Percentiles rank a stretch among this genome's conserved stretches.
Evolutionary conservation across 2,797 vertebrate genomes (phyloP).

Genomic region (Lutjanus argentimaculatus): DNA sequence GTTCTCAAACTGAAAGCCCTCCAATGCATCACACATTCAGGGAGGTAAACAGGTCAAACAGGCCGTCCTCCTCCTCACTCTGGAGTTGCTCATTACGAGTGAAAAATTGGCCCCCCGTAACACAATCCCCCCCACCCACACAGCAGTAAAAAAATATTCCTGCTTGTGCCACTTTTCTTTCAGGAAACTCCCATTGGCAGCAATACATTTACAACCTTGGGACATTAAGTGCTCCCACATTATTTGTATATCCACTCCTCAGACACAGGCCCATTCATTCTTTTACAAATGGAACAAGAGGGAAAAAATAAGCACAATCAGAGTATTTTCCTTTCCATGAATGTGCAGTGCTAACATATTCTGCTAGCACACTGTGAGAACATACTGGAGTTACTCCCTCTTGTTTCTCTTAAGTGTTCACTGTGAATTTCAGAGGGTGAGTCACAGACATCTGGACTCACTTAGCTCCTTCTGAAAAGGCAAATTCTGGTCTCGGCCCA

Average conservation of each 20-base stretch:
- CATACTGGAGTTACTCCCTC: constrained; percentile 39
- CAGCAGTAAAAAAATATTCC: constrained; percentile 50
- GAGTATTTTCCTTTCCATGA: constrained; percentile 74
- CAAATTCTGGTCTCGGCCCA: constrained; percentile 56
- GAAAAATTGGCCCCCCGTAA: constrained; percentile 61
- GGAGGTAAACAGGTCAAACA: constrained; percentile 38
- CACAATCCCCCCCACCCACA: constrained; percentile 25
- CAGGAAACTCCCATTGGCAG: constrained; percentile 54
- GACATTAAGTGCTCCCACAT: constrained; percentile 63
- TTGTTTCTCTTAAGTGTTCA: constrained; percentile 64
- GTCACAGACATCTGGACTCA: constrained; percentile 85
- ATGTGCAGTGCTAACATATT: constrained; percentile 50
- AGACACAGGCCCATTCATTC: constrained; percentile 70
- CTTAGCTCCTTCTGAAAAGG: constrained; percentile 73
- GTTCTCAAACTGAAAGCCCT: constrained; percentile 32
- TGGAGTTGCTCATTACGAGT: constrained; percentile 73
- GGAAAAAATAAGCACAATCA: constrained; percentile 53
- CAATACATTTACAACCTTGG: constrained; percentile 45
- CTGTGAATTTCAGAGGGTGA: constrained; percentile 64
- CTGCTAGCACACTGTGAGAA: constrained; percentile 53
- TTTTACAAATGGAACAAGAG: constrained; percentile 58
- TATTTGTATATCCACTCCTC: constrained; percentile 48
- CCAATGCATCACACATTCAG: constrained; percentile 52
- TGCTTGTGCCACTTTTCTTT: constrained; percentile 47
- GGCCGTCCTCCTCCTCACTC: constrained; percentile 56